Conservation (phyloP, 2,888 invertebrate genomes). For the Melanophora roralis region DNA sequence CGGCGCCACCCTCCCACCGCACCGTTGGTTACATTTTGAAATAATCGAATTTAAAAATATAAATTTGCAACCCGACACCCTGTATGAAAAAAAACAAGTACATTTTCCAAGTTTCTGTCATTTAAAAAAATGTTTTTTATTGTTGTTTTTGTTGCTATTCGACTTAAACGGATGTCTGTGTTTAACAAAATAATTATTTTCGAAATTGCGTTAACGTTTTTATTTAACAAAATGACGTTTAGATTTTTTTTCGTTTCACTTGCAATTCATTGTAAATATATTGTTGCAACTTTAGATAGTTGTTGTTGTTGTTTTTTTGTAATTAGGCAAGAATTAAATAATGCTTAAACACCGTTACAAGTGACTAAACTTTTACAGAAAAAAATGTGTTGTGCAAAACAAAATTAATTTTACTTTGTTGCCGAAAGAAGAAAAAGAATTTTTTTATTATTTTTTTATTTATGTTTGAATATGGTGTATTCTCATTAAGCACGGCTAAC, state of each 20-base stretch:
- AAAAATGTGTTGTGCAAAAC: too few relatives aligned
- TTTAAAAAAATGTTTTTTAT: not conserved
- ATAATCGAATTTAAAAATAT: too few relatives aligned
- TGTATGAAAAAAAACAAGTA: too few relatives aligned
- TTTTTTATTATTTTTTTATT: too few relatives aligned
- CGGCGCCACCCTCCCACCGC: too few relatives aligned
- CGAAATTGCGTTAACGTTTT: constrained; percentile 54
- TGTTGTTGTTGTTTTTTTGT: not conserved
- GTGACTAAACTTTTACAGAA: constrained; percentile 41
- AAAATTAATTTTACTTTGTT: too few relatives aligned
- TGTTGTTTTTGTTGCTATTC: not conserved
- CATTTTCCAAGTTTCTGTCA: not conserved
- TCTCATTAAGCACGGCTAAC: too few relatives aligned
- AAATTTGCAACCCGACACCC: too few relatives aligned
- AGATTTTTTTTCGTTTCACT: not conserved
- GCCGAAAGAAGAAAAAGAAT: not conserved
- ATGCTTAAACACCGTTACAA: constrained; percentile 57
- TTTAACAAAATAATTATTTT: constrained; percentile 60
- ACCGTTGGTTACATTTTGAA: too few relatives aligned
- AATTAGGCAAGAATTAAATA: constrained; percentile 55
- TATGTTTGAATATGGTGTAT: too few relatives aligned
- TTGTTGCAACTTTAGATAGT: not conserved
- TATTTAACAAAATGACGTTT: constrained; percentile 58
- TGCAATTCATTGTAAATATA: not conserved
- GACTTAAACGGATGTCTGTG: constrained; percentile 56